These are phyloP conservation scores for Penaeus japonicus DNA, from an alignment of 1,140 invertebrate genomes.

Conservation along the genomic window DNA sequence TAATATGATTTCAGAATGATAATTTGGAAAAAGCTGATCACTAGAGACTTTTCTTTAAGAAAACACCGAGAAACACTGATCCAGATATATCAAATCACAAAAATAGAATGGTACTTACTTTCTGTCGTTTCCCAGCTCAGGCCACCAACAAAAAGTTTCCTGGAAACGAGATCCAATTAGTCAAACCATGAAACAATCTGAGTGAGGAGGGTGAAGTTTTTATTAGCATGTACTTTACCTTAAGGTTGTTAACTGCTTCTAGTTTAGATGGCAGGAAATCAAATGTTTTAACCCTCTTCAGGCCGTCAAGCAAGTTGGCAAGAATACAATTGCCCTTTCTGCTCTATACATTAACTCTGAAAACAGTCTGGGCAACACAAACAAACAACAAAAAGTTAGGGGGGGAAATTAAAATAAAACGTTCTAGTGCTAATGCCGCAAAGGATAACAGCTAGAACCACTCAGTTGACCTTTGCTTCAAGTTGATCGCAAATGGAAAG, in stretches of 20 bases:
- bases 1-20: too few species aligned
- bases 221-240: constrained; percentile 50
- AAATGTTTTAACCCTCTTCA: constrained; percentile 49
- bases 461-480: constrained; percentile 44
- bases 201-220: constrained; percentile 16
- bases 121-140: constrained; percentile 97
- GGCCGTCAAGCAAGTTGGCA: constrained; percentile 41
- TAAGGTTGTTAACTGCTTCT: constrained; percentile 40
- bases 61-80: too few species aligned
- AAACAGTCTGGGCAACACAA: constrained; percentile 52
- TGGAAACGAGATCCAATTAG: constrained; percentile 70
- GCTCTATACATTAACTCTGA: constrained; percentile 42
- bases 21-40: too few species aligned
- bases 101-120: constrained; percentile 76
- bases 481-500: constrained; percentile 40
- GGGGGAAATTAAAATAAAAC: constrained; percentile 36
- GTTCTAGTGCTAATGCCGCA: constrained; percentile 38
- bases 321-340: constrained; percentile 47
- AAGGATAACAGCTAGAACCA: constrained; percentile 44
- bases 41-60: too few species aligned
- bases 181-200: background rate
- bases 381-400: constrained; percentile 43
- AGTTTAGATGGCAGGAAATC: constrained; percentile 48
- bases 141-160: constrained; percentile 97
- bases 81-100: background rate